Conservation (phyloP, 2,888 invertebrate species). For the Mycogona germanica region DNA sequence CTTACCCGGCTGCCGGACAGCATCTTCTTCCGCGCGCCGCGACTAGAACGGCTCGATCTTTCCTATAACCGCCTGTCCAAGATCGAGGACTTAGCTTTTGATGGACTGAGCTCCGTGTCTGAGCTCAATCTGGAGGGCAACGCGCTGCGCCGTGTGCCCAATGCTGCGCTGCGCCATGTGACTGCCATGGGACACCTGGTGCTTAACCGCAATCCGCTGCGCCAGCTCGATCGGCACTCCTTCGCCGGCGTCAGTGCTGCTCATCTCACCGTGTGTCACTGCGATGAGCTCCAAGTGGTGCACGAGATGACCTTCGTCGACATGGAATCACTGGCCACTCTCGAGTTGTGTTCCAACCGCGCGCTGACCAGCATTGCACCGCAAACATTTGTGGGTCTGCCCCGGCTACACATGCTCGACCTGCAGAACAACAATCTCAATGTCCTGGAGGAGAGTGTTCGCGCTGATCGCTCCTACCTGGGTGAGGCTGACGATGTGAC, state of each 20-base stretch:
- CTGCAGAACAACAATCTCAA: conserved; percentile 24
- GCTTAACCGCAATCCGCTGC: conserved; percentile 24
- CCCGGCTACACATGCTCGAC: conserved; percentile 22
- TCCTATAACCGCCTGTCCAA: conserved; percentile 72
- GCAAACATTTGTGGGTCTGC: conserved; percentile 22
- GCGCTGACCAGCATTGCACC: conserved; percentile 24
- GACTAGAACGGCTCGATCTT: conserved; percentile 67
- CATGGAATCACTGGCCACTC: conserved; percentile 21
- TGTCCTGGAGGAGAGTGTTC: conserved; percentile 23
- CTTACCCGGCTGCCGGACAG: conserved; percentile 66
- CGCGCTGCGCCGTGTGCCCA: conserved; percentile 23
- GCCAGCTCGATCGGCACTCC: conserved; percentile 20
- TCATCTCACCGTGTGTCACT: conserved; percentile 22
- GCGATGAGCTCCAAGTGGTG: conserved; percentile 21
- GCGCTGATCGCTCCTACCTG: conserved; percentile 17
- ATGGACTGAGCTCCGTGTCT: conserved; percentile 21
- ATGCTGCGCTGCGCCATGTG: conserved; percentile 22
- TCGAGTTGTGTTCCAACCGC: conserved; percentile 23
- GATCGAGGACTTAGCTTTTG: conserved; percentile 41
- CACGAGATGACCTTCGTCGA: conserved; percentile 22
- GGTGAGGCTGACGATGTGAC: not conserved
- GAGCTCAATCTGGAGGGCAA: conserved; percentile 24
- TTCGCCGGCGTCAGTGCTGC: conserved; percentile 21
- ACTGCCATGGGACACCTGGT: conserved; percentile 22
- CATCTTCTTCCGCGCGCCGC: conserved; percentile 69